Conservation (phyloP, 2,113 vertebrate genomes). For the Rafetus swinhoei region DNA sequence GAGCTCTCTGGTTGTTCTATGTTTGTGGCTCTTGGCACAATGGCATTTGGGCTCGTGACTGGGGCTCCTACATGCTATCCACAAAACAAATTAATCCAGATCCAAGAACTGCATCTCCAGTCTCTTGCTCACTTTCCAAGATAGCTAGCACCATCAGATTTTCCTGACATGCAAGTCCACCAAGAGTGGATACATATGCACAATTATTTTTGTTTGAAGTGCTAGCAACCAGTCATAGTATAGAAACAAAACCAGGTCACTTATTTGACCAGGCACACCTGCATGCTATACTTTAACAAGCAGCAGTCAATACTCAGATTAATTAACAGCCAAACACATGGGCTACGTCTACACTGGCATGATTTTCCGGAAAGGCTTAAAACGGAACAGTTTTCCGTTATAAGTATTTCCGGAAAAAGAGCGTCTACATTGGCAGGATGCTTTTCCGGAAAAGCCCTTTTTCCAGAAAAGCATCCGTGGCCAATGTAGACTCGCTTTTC, state of each 20-base stretch:
- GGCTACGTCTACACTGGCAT: no score
- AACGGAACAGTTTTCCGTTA: no score
- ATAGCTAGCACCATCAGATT: not conserved
- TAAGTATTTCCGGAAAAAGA: no score
- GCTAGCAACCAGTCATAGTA: not conserved
- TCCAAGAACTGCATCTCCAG: not conserved
- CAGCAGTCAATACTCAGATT: not conserved
- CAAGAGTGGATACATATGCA: not conserved
- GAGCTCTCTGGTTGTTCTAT: not conserved
- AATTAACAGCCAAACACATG: not conserved
- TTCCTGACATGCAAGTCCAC: not conserved
- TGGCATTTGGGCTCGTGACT: not conserved
- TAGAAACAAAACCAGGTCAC: not conserved
- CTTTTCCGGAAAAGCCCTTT: no score
- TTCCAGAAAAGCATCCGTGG: no score
- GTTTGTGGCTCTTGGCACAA: not conserved
- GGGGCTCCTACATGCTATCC: not conserved
- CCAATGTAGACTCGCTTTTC: no score
- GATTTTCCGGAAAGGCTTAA: no score
- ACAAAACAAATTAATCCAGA: not conserved
- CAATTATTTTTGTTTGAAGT: not conserved
- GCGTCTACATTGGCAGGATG: no score
- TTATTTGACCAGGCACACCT: not conserved
- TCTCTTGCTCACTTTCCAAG: not conserved
- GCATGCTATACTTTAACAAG: not conserved